Base-by-base conservation (phyloP, 2,113 vertebrate species). In the Nanorana parkeri region DNA sequence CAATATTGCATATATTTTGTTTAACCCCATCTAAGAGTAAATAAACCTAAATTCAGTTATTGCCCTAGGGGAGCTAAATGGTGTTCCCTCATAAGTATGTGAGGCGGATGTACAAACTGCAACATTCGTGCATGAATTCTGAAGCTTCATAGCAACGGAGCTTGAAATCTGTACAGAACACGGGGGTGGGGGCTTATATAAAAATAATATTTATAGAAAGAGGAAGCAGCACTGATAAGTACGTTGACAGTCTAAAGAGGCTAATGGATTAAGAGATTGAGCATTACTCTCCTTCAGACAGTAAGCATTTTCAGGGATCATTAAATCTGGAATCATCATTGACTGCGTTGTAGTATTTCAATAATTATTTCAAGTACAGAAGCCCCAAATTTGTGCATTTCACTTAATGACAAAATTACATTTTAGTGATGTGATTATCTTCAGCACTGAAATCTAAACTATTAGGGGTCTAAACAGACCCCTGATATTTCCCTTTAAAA, bases 291-390 rank as follows among this genome's bases (percentile, higher is more conserved):
- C 19, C 36, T 16, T 51, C 24, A 32, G 41, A 73, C 56, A 54
- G 79, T 81, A 65, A 81, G 68, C 68, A 81, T 73, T 81, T 81
- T 81, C 68, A 81, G 68, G 68, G 58, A 54, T 81, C 68, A 81
- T 72, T 81, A 72, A 73, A 81, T 73, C 79, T 15, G 58, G 58
- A 71, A 68, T 71, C 55, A 51, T 80, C 21, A 28, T 47, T 32
- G 66, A 36, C 54, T 21, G 29, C 51, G 51, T 54, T 21, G 58
- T 65, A 36, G 36, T 16, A 55, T 82, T 74, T 55, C 56, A 67
- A 61, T 64, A 82, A 82, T 82, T 74, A 67, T 81, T 56, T 74
- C 61, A 65, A 64, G 20, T 47, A 65, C 20, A 21, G 11, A 29
- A 29, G 56, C 26, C 56, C 54, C 23, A 60, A 71, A 68, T 61